phyloP scores from a whole-genome alignment of 2,113 vertebrate genomes.

The Hippocampus mohnikei region DNA sequence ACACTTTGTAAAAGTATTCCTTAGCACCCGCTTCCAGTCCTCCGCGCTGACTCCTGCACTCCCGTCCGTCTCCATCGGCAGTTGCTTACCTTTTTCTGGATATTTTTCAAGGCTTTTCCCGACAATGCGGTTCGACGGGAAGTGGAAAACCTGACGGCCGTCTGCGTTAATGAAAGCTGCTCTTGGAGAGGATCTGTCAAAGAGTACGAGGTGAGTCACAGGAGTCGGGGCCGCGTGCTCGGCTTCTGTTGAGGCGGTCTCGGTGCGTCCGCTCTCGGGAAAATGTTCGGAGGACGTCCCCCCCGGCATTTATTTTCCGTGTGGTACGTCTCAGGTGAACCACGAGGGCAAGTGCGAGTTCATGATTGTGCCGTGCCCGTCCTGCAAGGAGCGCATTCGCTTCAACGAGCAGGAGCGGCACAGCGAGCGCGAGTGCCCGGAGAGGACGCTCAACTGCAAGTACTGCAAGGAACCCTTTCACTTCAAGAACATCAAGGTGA shows the following conservation, averaged over 20 bases:
- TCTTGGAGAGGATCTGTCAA: slow-evolving; percentile 89
- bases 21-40: no score
- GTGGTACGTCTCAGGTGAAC: slow-evolving; percentile 46
- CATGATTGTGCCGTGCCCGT: slow-evolving; percentile 72
- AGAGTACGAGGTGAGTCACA: slow-evolving; percentile 87
- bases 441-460: slow-evolving; percentile 80
- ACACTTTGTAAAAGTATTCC: no score
- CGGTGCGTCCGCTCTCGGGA: no score
- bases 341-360: slow-evolving; percentile 79
- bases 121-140: slow-evolving; percentile 94
- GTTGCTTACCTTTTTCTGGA: neutral
- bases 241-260: no score
- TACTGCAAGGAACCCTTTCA: slow-evolving; percentile 78
- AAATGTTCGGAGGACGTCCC: no score
- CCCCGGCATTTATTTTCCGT: neutral
- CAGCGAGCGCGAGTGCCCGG: slow-evolving; percentile 75
- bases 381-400: slow-evolving; percentile 73
- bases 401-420: slow-evolving; percentile 79
- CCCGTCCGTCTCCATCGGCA: neutral
- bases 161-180: slow-evolving; percentile 83
- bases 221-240: neutral
- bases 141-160: slow-evolving; percentile 85
- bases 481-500: slow-evolving; percentile 76
- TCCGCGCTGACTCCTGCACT: no score
- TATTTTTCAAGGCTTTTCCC: slow-evolving; percentile 82